phyloP scores from a whole-genome alignment of 2,113 vertebrate species.

The Chrysemys picta region DNA sequence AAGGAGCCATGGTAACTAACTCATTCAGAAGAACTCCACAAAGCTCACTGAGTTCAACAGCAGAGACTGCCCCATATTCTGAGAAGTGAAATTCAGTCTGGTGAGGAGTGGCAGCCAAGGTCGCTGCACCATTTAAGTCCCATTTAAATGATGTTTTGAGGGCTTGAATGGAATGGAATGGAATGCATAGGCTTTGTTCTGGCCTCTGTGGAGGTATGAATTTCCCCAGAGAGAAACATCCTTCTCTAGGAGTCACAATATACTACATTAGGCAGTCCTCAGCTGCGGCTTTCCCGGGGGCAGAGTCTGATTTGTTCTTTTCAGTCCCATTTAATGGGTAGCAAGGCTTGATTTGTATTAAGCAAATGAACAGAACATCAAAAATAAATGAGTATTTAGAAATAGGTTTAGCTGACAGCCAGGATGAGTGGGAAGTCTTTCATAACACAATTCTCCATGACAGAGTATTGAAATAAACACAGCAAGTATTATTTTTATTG shows the following conservation, averaged over 20 bases:
- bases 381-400: neutral
- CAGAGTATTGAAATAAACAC: neutral
- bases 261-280: neutral
- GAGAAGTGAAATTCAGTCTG: neutral
- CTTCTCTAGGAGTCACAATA: neutral
- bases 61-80: neutral
- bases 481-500: neutral
- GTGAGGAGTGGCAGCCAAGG: neutral
- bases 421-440: neutral
- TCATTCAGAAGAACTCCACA: neutral
- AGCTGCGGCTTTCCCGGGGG: neutral
- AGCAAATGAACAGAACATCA: neutral
- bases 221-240: neutral
- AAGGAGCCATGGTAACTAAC: neutral
- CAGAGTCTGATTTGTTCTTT: neutral
- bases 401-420: neutral
- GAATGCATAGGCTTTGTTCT: neutral
- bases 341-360: no score
- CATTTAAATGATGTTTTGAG: neutral
- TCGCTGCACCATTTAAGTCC: neutral
- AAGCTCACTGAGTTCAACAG: neutral
- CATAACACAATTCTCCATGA: neutral
- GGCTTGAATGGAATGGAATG: neutral
- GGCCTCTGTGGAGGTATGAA: neutral
- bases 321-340: neutral